A percentile compares a stretch with the other conserved stretches of the same genome.
Conservation (phyloP, 2,888 invertebrate species). For the Pollenia griseotomentosa region DNA sequence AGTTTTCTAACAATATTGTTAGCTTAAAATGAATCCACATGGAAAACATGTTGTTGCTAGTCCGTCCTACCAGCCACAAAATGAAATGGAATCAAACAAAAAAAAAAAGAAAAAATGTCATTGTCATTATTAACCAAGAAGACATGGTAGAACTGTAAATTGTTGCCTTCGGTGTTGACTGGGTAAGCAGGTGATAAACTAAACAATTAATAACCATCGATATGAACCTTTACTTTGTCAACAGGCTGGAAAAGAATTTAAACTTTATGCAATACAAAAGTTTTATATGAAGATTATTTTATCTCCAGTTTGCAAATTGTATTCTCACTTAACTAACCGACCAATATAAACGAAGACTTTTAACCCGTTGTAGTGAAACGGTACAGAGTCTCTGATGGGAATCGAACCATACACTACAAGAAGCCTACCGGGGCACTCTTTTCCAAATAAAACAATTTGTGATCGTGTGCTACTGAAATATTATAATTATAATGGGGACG, state of each 20-base stretch:
- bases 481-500: too few relatives aligned
- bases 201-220: slow-evolving; percentile 70
- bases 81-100: not conserved
- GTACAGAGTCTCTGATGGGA: not conserved
- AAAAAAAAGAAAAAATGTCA: slow-evolving; percentile 37
- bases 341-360: too few relatives aligned
- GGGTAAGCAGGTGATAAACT: slow-evolving; percentile 64
- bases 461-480: too few relatives aligned
- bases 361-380: not conserved
- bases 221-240: slow-evolving; percentile 16
- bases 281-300: too few relatives aligned
- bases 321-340: too few relatives aligned
- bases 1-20: slow-evolving; percentile 48
- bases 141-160: slow-evolving; percentile 9
- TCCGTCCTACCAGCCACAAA: slow-evolving; percentile 12
- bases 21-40: slow-evolving; percentile 46
- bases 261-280: not conserved
- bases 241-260: not conserved
- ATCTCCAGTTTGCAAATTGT: too few relatives aligned
- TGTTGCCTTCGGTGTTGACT: slow-evolving; percentile 29
- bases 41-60: slow-evolving; percentile 38
- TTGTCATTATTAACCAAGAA: slow-evolving; percentile 34
- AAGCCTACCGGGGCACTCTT: too few relatives aligned
- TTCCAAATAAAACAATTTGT: too few relatives aligned
- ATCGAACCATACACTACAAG: too few relatives aligned